These are phyloP conservation scores for Smutsia temminckii DNA, from an alignment of 2,797 vertebrate genomes.

Conservation along the genomic window DNA sequence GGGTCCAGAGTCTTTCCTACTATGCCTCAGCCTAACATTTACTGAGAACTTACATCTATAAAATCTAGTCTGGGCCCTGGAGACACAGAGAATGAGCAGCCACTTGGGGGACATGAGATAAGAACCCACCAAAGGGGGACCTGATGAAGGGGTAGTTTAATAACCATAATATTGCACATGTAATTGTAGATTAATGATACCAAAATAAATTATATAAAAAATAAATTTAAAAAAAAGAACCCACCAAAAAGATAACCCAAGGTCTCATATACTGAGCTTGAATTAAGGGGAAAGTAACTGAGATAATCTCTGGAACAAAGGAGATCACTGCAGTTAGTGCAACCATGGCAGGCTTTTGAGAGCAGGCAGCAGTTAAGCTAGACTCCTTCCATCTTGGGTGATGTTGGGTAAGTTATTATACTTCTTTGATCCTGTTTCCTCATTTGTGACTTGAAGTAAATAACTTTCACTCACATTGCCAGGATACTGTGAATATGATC, in stretches of 20 bases:
- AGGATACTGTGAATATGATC: not conserved
- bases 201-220: too few species aligned
- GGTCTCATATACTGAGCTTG: not conserved
- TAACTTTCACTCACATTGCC: not conserved
- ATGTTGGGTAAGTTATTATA: not conserved
- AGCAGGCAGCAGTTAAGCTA: not conserved
- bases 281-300: not conserved
- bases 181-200: too few species aligned
- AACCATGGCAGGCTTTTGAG: not conserved
- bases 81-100: not conserved
- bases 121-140: not conserved
- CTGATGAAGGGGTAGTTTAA: too few species aligned
- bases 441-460: slow-evolving; percentile 40
- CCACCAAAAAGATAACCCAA: not conserved
- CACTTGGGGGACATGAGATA: not conserved
- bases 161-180: too few species aligned
- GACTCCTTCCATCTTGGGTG: not conserved
- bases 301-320: not conserved
- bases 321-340: not conserved
- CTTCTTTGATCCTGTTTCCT: slow-evolving; percentile 10
- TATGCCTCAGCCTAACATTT: not conserved
- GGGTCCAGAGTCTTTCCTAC: not conserved
- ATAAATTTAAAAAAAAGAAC: not conserved
- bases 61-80: not conserved
- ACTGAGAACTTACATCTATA: not conserved